Evolutionary conservation across 2,113 vertebrate genomes (phyloP), one percentile per base, ranked within the genome.

Genomic region (Emydura subglobosa): DNA sequence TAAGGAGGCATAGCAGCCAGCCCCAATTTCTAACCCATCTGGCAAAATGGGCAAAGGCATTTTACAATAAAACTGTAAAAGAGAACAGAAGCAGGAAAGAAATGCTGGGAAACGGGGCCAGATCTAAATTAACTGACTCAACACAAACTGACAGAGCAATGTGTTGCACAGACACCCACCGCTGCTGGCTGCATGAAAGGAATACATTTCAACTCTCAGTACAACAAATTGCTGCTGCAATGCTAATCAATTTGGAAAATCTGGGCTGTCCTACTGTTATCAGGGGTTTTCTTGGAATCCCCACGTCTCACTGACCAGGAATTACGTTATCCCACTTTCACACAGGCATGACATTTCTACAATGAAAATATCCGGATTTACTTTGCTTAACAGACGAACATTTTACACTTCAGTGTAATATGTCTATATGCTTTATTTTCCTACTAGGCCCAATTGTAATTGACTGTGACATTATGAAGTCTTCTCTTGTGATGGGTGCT

Each of bases 371-470:
- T 42, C 25, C 44, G 22, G 39, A 78, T 16, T 27, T 72, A n/a
- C n/a, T 22, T 39, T 72, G 65, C 65, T 72, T 72, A 22, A 22
- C 21, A 39, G 34, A 39, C 22, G 19, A 72, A 72, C 65, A 72
- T 39, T 39, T 72, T 72, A 39, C n/a, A 72, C 34, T 39, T 72
- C 19, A 47, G 88, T 29, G 50, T 90, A 92, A 90, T 55, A 55
- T 57, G 74, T 68, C 88, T 85, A 80, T 91, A 90, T 79, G 94
- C 94, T 95, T 97, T 88, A 95, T 95, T 92, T 95, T 91, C 90
- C 94, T 92, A 91, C 94, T 91, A 85, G 94, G 86, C 90, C 5
- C 95, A 93, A 96, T 83, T 94, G 94, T 87, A 95, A 93, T 88
- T 89, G 94, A 95, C 95, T 95, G 91, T 87, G 91, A 92, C 88